These are phyloP conservation scores for Ditula angustiorana DNA, from an alignment of 2,888 invertebrate genomes.

Conservation along the genomic window DNA sequence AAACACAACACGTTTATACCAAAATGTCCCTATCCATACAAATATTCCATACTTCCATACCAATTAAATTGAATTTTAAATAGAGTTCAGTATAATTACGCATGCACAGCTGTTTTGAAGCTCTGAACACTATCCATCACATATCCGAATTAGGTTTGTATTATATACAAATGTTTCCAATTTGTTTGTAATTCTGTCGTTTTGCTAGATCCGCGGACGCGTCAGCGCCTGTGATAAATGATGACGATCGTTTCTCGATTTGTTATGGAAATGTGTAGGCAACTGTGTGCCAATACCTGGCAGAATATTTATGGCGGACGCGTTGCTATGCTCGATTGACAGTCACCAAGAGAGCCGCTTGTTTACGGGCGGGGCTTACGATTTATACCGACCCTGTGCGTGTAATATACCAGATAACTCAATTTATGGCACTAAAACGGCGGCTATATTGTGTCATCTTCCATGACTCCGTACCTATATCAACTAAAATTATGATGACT, in stretches of 20 bases:
- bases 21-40: neutral
- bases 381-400: conserved; percentile 66
- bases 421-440: conserved; percentile 67
- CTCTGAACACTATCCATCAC: conserved; percentile 1
- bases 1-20: conserved; percentile 41
- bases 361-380: conserved; percentile 59
- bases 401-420: conserved; percentile 74
- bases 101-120: neutral
- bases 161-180: conserved; percentile 51
- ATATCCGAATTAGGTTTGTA: conserved; percentile 40
- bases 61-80: conserved; percentile 16
- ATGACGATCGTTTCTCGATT: conserved; percentile 64
- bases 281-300: conserved; percentile 53
- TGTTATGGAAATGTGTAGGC: conserved; percentile 59
- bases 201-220: conserved; percentile 61
- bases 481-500: conserved; percentile 61
- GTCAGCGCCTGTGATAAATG: conserved; percentile 64
- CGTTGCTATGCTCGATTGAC: conserved; percentile 62
- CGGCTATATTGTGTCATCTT: conserved; percentile 54
- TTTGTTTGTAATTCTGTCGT: conserved; percentile 63
- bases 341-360: conserved; percentile 63
- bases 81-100: neutral
- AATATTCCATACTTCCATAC: neutral
- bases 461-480: conserved; percentile 61
- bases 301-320: conserved; percentile 57